Base-by-base conservation (phyloP, 2,113 vertebrate genomes). In the Eretmochelys imbricata region DNA sequence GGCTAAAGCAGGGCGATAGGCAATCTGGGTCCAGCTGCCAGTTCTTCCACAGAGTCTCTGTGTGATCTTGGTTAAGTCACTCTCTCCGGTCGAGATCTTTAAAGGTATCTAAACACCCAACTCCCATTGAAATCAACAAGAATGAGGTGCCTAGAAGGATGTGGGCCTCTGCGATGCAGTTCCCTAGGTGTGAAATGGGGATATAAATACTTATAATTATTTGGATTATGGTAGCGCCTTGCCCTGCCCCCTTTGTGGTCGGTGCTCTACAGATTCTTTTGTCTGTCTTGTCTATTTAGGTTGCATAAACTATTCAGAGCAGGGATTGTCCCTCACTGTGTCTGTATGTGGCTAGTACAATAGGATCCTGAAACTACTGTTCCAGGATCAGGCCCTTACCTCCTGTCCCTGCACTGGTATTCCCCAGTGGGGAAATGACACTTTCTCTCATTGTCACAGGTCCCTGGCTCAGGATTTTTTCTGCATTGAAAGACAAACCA, bases 401-500 rank as follows among this genome's bases (percentile, higher is more conserved):
- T 1, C 48, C 86, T 62, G 72, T 50, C 49, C 78, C 35, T 92
- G 88, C 85, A 89, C 29, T 80, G 76, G 0, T 0, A 2, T 14
- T 82, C 88, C 0, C 1, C 84, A 89, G 84, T 0, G 12, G 2
- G 2, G 72, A 25, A 57, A 14, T 81, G 12, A 38, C 51, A 55
- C 49, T 72, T 76, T 7, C 50, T 53, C 25, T 94, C 54, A 46
- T 75, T 13, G 0, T 22, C 65, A 19, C 35, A 1, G 0, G 0
- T 51, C 53, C n/a, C 54, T 69, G 80, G 19, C 75, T 10, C 54
- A 55, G 8, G 27, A 25, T 4, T 57, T 38, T 38, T 84, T 3
- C 46, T 57, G 0, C 51, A 29, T 31, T 76, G 27, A 42, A 93
- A 94, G 9, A 4, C 3, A 24, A 65, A 31, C 2, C 0, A 2